Base-by-base conservation (phyloP, 64 coral and sea anemone species). In the Montipora sp. region DNA sequence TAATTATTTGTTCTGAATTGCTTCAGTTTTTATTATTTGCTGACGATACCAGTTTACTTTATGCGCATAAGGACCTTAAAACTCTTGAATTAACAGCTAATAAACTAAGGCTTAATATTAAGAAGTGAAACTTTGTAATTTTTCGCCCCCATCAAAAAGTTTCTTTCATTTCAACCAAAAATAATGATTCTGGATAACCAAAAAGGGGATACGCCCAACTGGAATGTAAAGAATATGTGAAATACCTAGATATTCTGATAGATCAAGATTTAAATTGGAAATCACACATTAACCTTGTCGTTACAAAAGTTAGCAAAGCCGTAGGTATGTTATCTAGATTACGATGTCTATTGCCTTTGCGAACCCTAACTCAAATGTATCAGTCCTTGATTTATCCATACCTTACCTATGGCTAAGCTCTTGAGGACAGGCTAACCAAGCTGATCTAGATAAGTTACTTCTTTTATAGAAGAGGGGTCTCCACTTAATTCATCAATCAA, bases 211-310 rank as follows among this genome's bases (percentile, higher is more conserved):
- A 5, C 6, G 6, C 9, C 51, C 5, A 55, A 7, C 27, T 36
- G 27, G 27, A 36, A 36, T 36, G 27, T 36, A 36, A 36, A 36
- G 27, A 65, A 45, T 69, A 3, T 87, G 83, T 87, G 9, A 87
- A 87, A 73, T 70, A 87, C 44, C 83, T 69, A 13, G 83, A 61
- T 45, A 65, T 87, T 44, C 61, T 87, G 19, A 27, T 87, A 36
- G 83, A 87, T 44, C 21, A 87, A 73, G 70, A 87, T 69, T 58
- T 87, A 7, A 23, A 22, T 9, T 87, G 59, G 59, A 87, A 87
- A 87, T 16, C 12, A 45, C 83, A 87, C 19, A 87, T 87, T 16
- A 43, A 87, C 63, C 61, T 69, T 69, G 44, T 87, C 23, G 13
- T 18, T 36, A 12, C 60, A 45, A 73, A 87, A 87, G n/a, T 69